Conservation (phyloP, 2,113 vertebrate species). For the Pangasianodon hypophthalmus region DNA sequence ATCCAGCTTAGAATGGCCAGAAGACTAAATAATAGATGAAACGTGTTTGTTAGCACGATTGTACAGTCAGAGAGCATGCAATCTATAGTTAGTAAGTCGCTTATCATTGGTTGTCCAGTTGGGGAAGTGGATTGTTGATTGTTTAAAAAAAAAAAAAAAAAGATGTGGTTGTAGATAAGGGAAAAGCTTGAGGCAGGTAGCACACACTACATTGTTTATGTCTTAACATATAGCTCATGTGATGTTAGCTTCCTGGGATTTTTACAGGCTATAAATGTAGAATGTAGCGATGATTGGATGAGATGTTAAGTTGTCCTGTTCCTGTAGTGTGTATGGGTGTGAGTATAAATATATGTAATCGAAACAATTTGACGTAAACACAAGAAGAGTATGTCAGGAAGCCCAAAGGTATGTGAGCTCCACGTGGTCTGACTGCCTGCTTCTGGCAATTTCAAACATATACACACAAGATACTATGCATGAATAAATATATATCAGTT, state of each 20-base stretch:
- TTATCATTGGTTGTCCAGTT: slow-evolving; percentile 1
- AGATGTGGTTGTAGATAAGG: not conserved
- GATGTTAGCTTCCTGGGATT: not conserved
- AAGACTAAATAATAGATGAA: not conserved
- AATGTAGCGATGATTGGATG: not conserved
- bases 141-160: not conserved
- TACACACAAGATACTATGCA: not conserved
- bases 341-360: too few species aligned
- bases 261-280: not conserved
- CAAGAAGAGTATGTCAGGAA: not conserved
- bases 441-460: not conserved
- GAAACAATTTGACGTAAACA: slow-evolving; percentile 8
- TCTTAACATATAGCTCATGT: not conserved
- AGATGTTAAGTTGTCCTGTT: not conserved
- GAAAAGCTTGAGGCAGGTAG: not conserved
- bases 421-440: slow-evolving; percentile 12
- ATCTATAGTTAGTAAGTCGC: not conserved
- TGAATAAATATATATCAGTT: not conserved
- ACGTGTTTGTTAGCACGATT: not conserved
- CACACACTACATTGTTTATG: not conserved
- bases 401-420: not conserved
- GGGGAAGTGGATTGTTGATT: slow-evolving; percentile 36
- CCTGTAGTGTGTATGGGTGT: not conserved
- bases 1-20: not conserved
- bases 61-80: not conserved